Evolutionary conservation across 2,797 vertebrate genomes (phyloP).

Genomic region (Meda fulgida): DNA sequence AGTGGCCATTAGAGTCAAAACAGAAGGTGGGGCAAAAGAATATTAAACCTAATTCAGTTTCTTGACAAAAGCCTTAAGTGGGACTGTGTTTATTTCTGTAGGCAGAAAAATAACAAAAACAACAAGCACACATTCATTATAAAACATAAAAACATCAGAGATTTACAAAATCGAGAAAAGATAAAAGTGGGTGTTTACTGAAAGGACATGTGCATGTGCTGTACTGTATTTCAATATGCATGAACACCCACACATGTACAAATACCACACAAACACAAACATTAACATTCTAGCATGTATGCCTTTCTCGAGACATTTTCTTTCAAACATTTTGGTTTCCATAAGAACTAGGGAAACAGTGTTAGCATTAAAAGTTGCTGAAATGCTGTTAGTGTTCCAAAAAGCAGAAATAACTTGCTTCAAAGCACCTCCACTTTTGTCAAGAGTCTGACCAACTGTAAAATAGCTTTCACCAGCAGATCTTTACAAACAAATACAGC

Average conservation of each 20-base stretch:
- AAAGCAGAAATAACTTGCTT: neutral
- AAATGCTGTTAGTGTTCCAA: neutral
- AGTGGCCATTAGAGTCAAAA: constrained; percentile 29
- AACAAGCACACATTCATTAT: constrained; percentile 52
- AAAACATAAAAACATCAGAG: constrained; percentile 18
- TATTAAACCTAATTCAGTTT: constrained; percentile 24
- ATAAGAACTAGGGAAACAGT: neutral
- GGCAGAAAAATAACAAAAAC: constrained; percentile 11
- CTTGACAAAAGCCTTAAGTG: constrained; percentile 1
- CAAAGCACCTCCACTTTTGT: constrained; percentile 5
- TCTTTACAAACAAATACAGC: constrained; percentile 1
- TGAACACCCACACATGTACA: constrained; percentile 40
- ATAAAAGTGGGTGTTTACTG: neutral
- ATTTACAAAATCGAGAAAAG: constrained; percentile 27
- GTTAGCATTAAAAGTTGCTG: neutral
- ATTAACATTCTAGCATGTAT: constrained; percentile 44
- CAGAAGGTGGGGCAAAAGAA: constrained; percentile 17
- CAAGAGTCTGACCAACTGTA: neutral
- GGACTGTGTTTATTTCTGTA: constrained; percentile 18
- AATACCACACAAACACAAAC: constrained; percentile 39
- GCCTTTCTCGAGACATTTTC: neutral
- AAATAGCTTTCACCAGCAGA: neutral
- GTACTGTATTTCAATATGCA: constrained; percentile 16
- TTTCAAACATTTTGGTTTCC: neutral
- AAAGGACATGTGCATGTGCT: constrained; percentile 5